Percentiles rank a stretch among this genome's conserved stretches.
Conservation (phyloP, 2,888 invertebrate species). For the Himalopsyche tibetana region DNA sequence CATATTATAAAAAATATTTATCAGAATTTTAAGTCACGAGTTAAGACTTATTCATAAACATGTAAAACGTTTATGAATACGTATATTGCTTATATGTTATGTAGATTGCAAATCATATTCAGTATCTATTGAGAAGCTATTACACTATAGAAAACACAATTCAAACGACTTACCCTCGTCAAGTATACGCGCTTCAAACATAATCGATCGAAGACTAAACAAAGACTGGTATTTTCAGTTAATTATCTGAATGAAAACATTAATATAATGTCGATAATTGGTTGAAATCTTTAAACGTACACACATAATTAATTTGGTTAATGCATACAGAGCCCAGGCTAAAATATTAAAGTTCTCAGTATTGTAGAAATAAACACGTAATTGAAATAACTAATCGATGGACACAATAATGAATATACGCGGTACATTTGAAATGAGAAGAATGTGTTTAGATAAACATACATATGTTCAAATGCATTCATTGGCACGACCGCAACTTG, state of each 20-base stretch:
- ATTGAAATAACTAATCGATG: not conserved
- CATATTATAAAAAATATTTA: too few species aligned
- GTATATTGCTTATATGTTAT: too few species aligned
- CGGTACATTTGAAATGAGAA: not conserved
- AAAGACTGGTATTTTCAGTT: not conserved
- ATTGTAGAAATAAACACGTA: conserved; percentile 4
- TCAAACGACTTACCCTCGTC: not conserved
- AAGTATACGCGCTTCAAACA: not conserved
- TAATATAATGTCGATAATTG: not conserved
- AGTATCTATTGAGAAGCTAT: too few species aligned
- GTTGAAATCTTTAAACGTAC: too few species aligned
- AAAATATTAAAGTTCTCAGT: not conserved
- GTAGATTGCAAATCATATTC: too few species aligned
- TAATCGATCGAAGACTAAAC: not conserved
- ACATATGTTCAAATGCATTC: conserved; percentile 25
- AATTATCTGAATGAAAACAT: not conserved
- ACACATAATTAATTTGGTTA: too few species aligned
- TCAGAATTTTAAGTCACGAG: too few species aligned
- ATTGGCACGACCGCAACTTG: conserved; percentile 36
- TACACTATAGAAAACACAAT: too few species aligned
- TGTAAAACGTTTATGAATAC: too few species aligned
- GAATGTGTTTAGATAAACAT: not conserved
- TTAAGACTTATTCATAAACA: too few species aligned
- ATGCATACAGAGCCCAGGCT: too few species aligned
- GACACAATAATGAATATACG: not conserved